Evolutionary conservation across 1,140 invertebrate species (phyloP), one percentile per base, ranked within the genome.

Genomic region (Aphelenchoides fujianensis): DNA sequence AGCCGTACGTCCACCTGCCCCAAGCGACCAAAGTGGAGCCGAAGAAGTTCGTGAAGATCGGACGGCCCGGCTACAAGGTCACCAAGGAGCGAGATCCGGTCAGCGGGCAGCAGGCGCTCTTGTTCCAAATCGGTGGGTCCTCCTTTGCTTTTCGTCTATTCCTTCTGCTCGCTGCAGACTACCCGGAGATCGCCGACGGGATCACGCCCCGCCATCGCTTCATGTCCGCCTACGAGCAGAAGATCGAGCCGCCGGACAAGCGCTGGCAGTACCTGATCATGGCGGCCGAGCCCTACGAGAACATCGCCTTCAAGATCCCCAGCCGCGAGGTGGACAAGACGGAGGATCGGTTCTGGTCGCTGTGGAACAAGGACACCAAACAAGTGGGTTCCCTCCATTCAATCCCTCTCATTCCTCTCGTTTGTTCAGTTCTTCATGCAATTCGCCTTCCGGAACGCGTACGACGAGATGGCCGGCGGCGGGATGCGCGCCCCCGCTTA

Each of bases 171-270:
- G 16, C 12, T 66, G 37, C 31, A 66, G 89, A 89, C 81, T 90
- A 97, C 87, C 94, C 94, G 87, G 97, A 99, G 89, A 97, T 99
- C 80, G 91, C 92, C 28, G 96, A 99, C 75, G 90, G 90, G 75
- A 90, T 98, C 54, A 88, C 90, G 70, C 95, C 97, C 1, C 88
- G 95, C 32, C 96, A 99, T 86, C 89, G 97, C 54, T 99, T 99
- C 84, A 99, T 99, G 97, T 98, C 96, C n/a, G 96, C 97, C 53
- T 99, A 98, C 87, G 97, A 99, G 87, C 97, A 99, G 85, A 94
- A 95, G 85, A 92, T 98, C 70, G 96, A 99, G 86, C 95, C 96
- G 1, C 97, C 97, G 81, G 97, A 99, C 86, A 92, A 95, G 81
- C 94, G 95, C 84, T 99, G 95, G 95, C 97, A 99, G 84, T 99